phyloP scores from a whole-genome alignment of 2,888 invertebrate genomes.

The Conistra vaccinii region DNA sequence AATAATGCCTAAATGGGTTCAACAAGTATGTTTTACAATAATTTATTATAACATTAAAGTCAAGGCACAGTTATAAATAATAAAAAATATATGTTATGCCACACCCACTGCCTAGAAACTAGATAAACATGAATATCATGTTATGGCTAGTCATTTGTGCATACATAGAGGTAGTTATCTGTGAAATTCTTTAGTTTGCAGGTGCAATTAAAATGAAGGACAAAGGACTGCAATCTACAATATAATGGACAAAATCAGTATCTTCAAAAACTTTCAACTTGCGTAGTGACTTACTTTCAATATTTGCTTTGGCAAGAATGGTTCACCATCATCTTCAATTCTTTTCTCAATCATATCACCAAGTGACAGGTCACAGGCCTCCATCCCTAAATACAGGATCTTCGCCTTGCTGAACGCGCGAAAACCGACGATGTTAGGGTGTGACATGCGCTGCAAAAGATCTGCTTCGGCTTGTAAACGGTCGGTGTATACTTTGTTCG shows the following conservation, averaged over 20 bases:
- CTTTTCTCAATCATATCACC: constrained; percentile 94
- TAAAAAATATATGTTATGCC: not conserved
- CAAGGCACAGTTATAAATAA: not conserved
- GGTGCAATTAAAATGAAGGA: not conserved
- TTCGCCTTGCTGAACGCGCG: constrained; percentile 88
- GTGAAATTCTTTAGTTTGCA: not conserved
- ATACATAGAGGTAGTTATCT: not conserved
- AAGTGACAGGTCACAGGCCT: constrained; percentile 93
- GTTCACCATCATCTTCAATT: constrained; percentile 89
- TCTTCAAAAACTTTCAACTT: not conserved
- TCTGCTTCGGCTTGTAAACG: constrained; percentile 94
- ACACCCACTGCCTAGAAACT: not conserved
- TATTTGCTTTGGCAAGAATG: constrained; percentile 92
- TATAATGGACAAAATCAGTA: not conserved
- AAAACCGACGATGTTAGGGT: constrained; percentile 96
- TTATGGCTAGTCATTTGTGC: not conserved
- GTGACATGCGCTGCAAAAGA: constrained; percentile 92
- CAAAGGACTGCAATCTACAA: not conserved
- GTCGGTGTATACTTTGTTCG: constrained; percentile 84
- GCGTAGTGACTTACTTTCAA: constrained; percentile 83
- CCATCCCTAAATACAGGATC: constrained; percentile 94
- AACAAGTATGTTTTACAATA: not conserved
- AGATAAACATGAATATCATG: not conserved
- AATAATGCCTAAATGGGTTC: not conserved
- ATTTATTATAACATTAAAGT: not conserved